Conservation (phyloP, 1,140 invertebrate genomes). For the Trigoniulus corallinus region DNA sequence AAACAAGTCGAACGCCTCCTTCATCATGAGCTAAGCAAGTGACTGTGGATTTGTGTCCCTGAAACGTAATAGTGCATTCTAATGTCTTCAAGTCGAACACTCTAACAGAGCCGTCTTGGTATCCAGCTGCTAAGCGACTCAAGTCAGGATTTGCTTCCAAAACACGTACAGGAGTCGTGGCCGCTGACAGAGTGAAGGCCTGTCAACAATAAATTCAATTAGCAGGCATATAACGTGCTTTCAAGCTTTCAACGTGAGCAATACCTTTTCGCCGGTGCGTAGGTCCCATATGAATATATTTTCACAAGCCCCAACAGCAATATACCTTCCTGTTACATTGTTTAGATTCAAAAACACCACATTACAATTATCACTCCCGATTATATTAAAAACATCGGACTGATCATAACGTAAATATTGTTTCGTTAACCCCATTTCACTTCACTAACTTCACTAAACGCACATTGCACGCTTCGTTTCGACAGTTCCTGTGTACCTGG, state of each 20-base stretch:
- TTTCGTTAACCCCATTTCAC: conserved; percentile 79
- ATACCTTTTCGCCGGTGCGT: conserved; percentile 69
- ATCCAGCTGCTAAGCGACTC: conserved; percentile 71
- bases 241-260: background rate
- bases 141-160: conserved; percentile 52
- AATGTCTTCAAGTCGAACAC: conserved; percentile 43
- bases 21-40: conserved; percentile 64
- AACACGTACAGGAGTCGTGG: conserved; percentile 55
- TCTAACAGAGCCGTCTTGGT: conserved; percentile 71
- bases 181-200: conserved; percentile 54
- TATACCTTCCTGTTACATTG: conserved; percentile 55
- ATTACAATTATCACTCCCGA: conserved; percentile 61
- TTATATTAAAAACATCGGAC: conserved; percentile 66
- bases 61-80: conserved; percentile 57
- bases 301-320: conserved; percentile 79
- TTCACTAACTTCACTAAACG: background rate
- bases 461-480: no score
- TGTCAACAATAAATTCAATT: conserved; percentile 20
- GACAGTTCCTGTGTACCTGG: no score
- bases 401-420: conserved; percentile 83
- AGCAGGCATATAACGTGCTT: background rate
- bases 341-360: conserved; percentile 50
- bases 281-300: conserved; percentile 89
- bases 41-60: conserved; percentile 74
- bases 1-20: conserved; percentile 60